Evolutionary conservation across 2,888 invertebrate species (phyloP).

Genomic region (Ochropacha duplaris): DNA sequence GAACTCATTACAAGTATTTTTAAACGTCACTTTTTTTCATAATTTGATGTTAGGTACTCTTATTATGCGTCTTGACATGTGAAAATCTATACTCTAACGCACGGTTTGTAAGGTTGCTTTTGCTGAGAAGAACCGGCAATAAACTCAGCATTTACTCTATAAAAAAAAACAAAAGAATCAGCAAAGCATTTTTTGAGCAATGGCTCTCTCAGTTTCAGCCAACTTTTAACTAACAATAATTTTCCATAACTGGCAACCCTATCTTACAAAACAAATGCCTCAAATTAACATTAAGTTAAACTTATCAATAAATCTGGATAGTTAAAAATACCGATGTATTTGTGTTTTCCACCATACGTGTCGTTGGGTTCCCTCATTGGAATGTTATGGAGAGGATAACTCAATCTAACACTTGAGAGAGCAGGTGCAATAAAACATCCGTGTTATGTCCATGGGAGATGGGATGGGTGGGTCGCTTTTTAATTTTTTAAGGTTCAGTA

Average conservation of each 20-base stretch:
- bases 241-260: neutral
- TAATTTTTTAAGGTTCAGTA: neutral
- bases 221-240: neutral
- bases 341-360: neutral
- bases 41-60: too few relatives aligned
- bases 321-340: neutral
- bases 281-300: neutral
- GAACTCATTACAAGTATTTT: too few relatives aligned
- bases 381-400: conserved; percentile 19
- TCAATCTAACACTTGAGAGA: conserved; percentile 38
- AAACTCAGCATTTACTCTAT: too few relatives aligned
- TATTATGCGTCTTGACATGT: too few relatives aligned
- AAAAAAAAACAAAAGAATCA: too few relatives aligned
- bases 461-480: neutral
- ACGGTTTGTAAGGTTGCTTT: too few relatives aligned
- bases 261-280: neutral
- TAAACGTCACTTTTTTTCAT: too few relatives aligned
- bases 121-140: too few relatives aligned
- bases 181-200: too few relatives aligned
- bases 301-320: neutral
- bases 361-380: neutral
- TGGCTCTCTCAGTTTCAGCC: too few relatives aligned
- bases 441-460: conserved; percentile 7
- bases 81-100: too few relatives aligned
- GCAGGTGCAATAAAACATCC: conserved; percentile 15